Conservation (phyloP, 1,140 invertebrate species). For the Lamellibrachia luymesi region DNA sequence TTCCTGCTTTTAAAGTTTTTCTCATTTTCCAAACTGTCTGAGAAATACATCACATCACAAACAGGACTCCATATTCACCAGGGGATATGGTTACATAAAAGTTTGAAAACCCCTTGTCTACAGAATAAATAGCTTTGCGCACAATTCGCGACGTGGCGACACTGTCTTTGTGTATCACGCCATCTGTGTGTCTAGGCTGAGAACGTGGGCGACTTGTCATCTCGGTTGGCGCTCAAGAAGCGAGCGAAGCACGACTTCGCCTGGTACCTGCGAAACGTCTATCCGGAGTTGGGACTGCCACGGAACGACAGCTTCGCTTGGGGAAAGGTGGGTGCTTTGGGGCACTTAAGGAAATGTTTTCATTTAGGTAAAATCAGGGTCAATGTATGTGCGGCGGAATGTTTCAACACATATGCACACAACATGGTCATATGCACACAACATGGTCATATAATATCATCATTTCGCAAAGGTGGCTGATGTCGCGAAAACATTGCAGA, state of each 20-base stretch:
- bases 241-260: constrained; percentile 8
- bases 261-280: constrained; percentile 13
- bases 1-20: no score
- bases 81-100: not conserved
- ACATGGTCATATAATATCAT: no score
- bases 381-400: no score
- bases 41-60: not conserved
- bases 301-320: not conserved
- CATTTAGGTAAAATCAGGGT: no score
- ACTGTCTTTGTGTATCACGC: not conserved
- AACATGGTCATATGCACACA: no score
- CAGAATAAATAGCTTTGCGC: not conserved
- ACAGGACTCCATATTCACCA: not conserved
- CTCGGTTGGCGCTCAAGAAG: constrained; percentile 14
- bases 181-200: not conserved
- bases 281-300: not conserved
- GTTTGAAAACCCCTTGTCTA: not conserved
- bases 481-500: no score
- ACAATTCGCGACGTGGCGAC: not conserved
- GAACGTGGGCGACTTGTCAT: not conserved
- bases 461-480: no score
- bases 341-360: no score
- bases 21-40: no score
- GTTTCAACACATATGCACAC: no score
- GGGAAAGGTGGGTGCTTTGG: not conserved